These are phyloP conservation scores for Apocheima hispidaria DNA, from an alignment of 2,888 invertebrate species.

Conservation along the genomic window DNA sequence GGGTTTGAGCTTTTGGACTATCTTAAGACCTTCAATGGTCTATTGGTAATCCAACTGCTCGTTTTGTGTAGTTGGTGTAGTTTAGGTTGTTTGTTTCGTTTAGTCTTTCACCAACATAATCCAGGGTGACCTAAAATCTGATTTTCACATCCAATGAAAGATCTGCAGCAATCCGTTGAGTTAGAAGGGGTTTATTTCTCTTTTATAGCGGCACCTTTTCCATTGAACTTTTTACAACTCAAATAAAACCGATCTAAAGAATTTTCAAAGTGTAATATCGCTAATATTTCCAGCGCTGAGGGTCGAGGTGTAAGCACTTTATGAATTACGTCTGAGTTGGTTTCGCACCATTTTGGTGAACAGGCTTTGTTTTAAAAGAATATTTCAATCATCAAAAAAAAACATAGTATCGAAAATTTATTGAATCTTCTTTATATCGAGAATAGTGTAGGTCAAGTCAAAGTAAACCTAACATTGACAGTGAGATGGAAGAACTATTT, in stretches of 20 bases:
- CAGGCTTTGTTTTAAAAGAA: not conserved
- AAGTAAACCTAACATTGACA: no score
- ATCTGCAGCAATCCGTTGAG: constrained; percentile 14
- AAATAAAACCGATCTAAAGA: constrained; percentile 37
- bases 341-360: constrained; percentile 20
- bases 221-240: constrained; percentile 44
- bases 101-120: no score
- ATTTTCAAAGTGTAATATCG: constrained; percentile 40
- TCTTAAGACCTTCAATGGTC: no score
- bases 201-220: constrained; percentile 44
- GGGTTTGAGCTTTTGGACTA: no score
- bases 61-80: no score
- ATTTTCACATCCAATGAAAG: constrained; percentile 1
- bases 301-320: constrained; percentile 26
- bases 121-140: constrained; percentile 10
- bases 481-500: no score
- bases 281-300: constrained; percentile 28
- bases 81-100: no score
- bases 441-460: no score
- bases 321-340: constrained; percentile 23
- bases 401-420: no score
- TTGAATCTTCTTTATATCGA: no score
- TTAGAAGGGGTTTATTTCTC: constrained; percentile 39
- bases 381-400: no score
- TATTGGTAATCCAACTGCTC: no score